Conservation (phyloP, 64 coral and sea anemone species). For the Orbicella faveolata region DNA sequence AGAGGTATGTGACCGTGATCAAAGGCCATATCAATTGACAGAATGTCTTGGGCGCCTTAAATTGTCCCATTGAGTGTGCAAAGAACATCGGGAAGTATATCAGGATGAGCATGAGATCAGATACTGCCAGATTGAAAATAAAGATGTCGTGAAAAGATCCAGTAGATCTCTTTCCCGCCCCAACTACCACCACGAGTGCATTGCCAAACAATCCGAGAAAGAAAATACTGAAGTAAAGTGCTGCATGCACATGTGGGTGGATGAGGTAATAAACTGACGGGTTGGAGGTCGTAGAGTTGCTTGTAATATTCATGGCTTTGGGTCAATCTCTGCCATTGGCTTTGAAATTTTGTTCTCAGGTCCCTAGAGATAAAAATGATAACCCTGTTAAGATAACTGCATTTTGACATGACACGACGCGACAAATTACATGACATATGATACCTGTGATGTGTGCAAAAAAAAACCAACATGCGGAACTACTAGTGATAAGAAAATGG, state of each 20-base stretch:
- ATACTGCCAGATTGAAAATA: slow-evolving; percentile 35
- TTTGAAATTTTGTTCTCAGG: no score
- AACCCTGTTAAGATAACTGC: no score
- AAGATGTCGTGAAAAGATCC: slow-evolving; percentile 36
- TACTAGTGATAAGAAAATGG: no score
- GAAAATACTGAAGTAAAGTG: slow-evolving; percentile 13
- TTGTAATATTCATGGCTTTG: background rate
- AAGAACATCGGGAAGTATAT: slow-evolving; percentile 16
- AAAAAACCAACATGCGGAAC: no score
- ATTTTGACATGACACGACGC: no score
- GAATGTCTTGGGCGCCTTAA: background rate
- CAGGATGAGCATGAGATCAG: slow-evolving; percentile 27
- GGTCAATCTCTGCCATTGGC: no score
- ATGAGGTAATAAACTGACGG: background rate
- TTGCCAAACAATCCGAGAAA: slow-evolving; percentile 32
- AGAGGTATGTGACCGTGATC: slow-evolving; percentile 27
- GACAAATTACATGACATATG: no score
- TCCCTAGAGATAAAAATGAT: no score
- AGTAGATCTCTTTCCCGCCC: slow-evolving; percentile 15
- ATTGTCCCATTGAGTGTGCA: background rate
- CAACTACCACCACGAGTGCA: slow-evolving; percentile 8
- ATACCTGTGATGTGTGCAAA: no score
- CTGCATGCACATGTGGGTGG: background rate
- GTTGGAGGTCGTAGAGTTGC: background rate
- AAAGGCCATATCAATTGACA: slow-evolving; percentile 27